Evolutionary conservation across 2,113 vertebrate species (phyloP).

Genomic region (Esox niger): DNA sequence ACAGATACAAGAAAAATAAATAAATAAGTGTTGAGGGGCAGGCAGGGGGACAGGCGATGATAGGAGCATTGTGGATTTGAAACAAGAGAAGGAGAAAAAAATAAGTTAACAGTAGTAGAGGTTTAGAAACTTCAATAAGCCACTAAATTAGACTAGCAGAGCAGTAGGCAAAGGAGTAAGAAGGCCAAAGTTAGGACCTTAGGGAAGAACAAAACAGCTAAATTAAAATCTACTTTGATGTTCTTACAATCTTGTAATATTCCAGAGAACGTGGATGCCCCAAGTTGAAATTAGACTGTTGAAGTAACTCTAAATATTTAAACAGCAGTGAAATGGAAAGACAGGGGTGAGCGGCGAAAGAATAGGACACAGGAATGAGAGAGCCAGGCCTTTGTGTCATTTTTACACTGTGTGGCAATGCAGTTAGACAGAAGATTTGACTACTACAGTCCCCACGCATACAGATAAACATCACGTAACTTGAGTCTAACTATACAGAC

Average conservation of each 20-base stretch:
- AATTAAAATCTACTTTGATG: background rate
- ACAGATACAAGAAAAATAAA: slow-evolving; percentile 59
- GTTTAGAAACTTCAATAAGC: no score
- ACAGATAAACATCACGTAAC: background rate
- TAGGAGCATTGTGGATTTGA: slow-evolving; percentile 39
- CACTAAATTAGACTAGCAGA: no score
- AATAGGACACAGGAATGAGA: slow-evolving; percentile 1
- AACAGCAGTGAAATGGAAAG: background rate
- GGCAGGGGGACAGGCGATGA: slow-evolving; percentile 42
- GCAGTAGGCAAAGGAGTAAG: slow-evolving; percentile 19
- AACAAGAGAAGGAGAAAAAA: slow-evolving; percentile 46
- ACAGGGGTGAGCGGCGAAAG: slow-evolving; percentile 24
- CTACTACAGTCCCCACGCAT: background rate
- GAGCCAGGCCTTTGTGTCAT: background rate
- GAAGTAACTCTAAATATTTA: background rate
- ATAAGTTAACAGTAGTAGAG: slow-evolving; percentile 58
- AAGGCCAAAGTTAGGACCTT: slow-evolving; percentile 15
- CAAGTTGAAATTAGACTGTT: slow-evolving; percentile 10
- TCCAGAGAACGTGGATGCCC: background rate
- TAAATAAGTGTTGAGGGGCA: slow-evolving; percentile 46
- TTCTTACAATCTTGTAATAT: background rate
- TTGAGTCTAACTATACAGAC: slow-evolving; percentile 8
- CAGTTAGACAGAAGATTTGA: slow-evolving; percentile 1
- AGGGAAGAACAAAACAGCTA: slow-evolving; percentile 27
- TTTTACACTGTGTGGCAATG: background rate